phyloP scores from a whole-genome alignment of 2,113 vertebrate genomes.

The Bujurquina vittata region DNA sequence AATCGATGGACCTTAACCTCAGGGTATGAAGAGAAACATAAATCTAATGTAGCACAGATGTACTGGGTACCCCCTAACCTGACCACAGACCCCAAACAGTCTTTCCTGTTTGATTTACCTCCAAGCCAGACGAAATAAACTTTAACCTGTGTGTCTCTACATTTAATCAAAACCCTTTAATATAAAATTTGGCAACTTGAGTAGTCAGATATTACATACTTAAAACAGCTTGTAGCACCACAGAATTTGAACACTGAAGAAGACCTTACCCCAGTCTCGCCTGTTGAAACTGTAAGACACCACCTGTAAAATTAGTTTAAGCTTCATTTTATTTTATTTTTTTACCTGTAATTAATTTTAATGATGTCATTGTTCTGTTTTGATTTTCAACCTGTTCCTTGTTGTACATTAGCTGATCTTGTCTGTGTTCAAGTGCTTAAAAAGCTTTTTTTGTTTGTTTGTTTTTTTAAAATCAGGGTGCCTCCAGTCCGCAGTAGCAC shows the following conservation, averaged over 20 bases:
- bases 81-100: slow-evolving; percentile 28
- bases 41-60: slow-evolving; percentile 78
- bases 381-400: slow-evolving; percentile 26
- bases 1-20: slow-evolving; percentile 76
- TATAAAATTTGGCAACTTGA: slow-evolving; percentile 43
- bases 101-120: slow-evolving; percentile 55
- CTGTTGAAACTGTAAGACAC: slow-evolving; percentile 53
- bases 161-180: slow-evolving; percentile 69
- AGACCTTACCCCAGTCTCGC: slow-evolving; percentile 34
- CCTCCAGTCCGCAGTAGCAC: slow-evolving; percentile 75
- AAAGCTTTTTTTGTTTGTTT: slow-evolving; percentile 39
- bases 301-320: slow-evolving; percentile 57
- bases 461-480: slow-evolving; percentile 68
- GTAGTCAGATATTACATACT: slow-evolving; percentile 31
- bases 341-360: slow-evolving; percentile 54
- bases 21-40: slow-evolving; percentile 77
- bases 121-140: slow-evolving; percentile 26
- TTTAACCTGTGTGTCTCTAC: slow-evolving; percentile 26
- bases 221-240: slow-evolving; percentile 64
- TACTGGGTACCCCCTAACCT: slow-evolving; percentile 49
- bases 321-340: slow-evolving; percentile 34
- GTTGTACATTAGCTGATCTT: slow-evolving; percentile 49
- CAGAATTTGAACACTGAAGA: slow-evolving; percentile 42
- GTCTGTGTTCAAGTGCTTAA: slow-evolving; percentile 62
- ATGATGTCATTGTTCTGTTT: slow-evolving; percentile 38